Conservation (phyloP, 2,888 invertebrate species). For the Imbricaverruca yamaguchii region DNA sequence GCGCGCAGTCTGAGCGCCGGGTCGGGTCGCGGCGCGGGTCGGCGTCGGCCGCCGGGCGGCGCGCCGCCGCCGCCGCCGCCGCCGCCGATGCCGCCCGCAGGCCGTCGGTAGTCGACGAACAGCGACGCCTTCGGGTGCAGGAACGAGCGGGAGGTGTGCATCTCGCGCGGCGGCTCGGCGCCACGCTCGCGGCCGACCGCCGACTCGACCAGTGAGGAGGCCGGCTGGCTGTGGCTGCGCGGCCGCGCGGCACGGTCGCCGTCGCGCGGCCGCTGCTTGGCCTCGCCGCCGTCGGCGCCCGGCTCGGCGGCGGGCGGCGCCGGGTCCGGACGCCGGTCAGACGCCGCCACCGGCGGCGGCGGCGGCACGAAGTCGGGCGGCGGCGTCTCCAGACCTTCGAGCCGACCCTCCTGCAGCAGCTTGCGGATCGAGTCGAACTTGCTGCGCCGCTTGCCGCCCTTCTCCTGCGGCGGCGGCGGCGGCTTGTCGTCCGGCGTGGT, state of each 20-base stretch:
- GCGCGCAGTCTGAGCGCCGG: background rate
- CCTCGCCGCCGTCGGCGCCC: slow-evolving; percentile 45
- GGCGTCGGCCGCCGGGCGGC: background rate
- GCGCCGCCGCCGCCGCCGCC: background rate
- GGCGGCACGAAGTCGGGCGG: slow-evolving; percentile 54
- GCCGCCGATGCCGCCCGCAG: background rate
- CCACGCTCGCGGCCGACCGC: background rate
- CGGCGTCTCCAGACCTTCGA: slow-evolving; percentile 47
- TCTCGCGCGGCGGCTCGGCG: background rate
- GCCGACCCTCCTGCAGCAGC: slow-evolving; percentile 60
- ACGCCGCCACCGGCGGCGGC: slow-evolving; percentile 45
- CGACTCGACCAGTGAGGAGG: background rate
- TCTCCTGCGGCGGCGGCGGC: slow-evolving; percentile 51
- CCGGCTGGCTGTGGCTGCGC: slow-evolving; percentile 1
- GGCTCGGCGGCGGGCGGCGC: background rate
- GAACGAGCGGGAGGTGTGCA: background rate
- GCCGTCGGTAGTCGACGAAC: slow-evolving; percentile 13
- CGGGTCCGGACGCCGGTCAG: background rate
- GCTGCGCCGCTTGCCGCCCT: background rate
- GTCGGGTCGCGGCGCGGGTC: background rate
- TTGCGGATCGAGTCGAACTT: slow-evolving; percentile 71
- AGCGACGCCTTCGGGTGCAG: slow-evolving; percentile 9
- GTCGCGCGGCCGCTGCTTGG: slow-evolving; percentile 57
- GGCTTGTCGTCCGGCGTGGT: slow-evolving; percentile 53
- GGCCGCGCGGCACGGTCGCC: slow-evolving; percentile 37